Evolutionary conservation across 2,113 vertebrate species (phyloP).

Genomic region (Serranochromis macrocephalus): DNA sequence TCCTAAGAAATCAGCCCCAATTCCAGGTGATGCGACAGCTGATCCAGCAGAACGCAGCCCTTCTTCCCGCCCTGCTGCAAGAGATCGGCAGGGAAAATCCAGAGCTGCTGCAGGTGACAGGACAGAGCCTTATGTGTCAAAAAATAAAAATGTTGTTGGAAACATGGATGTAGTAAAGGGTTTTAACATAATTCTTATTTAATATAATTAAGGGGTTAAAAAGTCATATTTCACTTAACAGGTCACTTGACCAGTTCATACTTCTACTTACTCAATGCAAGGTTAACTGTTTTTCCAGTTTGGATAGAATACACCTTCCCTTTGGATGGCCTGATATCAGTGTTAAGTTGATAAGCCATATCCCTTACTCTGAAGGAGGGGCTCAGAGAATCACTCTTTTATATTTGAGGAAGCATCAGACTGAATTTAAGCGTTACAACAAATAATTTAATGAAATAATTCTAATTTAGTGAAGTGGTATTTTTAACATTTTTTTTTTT

Average conservation of each 20-base stretch:
- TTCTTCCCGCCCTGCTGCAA: slow-evolving; percentile 89
- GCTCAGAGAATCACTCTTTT: neutral
- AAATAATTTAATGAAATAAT: neutral
- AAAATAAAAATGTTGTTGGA: neutral
- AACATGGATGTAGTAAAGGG: neutral
- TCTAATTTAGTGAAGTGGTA: neutral
- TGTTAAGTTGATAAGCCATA: neutral
- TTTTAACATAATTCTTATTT: neutral
- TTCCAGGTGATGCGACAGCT: slow-evolving; percentile 96
- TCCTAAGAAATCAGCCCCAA: slow-evolving; percentile 91
- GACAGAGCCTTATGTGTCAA: neutral
- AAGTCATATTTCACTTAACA: neutral
- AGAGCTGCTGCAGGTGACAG: slow-evolving; percentile 84
- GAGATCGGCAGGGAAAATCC: slow-evolving; percentile 95
- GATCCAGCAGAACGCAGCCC: slow-evolving; percentile 92
- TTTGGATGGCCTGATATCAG: neutral
- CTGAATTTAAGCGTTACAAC: neutral
- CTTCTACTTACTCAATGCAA: neutral
- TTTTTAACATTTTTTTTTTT: neutral
- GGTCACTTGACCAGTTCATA: neutral
- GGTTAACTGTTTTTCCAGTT: neutral
- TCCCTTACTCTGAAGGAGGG: neutral
- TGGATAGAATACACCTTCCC: neutral
- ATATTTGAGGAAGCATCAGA: neutral
- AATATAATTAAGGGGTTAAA: neutral